These are phyloP conservation scores for Microctonus hyperodae DNA, from an alignment of 2,888 invertebrate genomes.

Conservation along the genomic window DNA sequence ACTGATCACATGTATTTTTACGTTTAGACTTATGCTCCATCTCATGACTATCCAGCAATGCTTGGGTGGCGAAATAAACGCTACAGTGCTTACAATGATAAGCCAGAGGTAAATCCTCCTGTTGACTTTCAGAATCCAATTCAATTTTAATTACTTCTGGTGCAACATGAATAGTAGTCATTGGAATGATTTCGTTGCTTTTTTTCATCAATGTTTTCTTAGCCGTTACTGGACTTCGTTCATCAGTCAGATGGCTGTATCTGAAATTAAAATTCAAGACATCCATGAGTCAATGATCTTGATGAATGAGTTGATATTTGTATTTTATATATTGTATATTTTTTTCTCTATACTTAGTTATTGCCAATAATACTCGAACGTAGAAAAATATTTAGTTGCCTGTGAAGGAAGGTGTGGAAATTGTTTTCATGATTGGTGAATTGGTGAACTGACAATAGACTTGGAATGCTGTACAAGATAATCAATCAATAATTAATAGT, in stretches of 20 bases:
- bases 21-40: slow-evolving; percentile 47
- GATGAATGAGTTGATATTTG: slow-evolving; percentile 30
- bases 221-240: slow-evolving; percentile 50
- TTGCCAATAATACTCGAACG: slow-evolving; percentile 8
- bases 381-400: neutral
- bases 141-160: slow-evolving; percentile 21
- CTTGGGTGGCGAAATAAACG: slow-evolving; percentile 49
- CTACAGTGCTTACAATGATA: slow-evolving; percentile 53
- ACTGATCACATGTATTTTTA: slow-evolving; percentile 56
- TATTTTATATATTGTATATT: slow-evolving; percentile 29
- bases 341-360: slow-evolving; percentile 22
- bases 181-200: slow-evolving; percentile 34
- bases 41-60: slow-evolving; percentile 49
- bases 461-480: neutral
- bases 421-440: neutral
- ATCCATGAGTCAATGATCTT: slow-evolving; percentile 50
- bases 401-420: slow-evolving; percentile 3
- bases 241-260: slow-evolving; percentile 52
- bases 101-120: slow-evolving; percentile 52
- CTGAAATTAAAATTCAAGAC: slow-evolving; percentile 58
- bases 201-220: slow-evolving; percentile 55
- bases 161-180: neutral
- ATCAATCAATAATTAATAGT: slow-evolving; percentile 1
- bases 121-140: slow-evolving; percentile 27
- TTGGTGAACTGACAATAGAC: neutral